phyloP scores from a whole-genome alignment of 2,113 vertebrate genomes.

The Pachyramphus minor region DNA sequence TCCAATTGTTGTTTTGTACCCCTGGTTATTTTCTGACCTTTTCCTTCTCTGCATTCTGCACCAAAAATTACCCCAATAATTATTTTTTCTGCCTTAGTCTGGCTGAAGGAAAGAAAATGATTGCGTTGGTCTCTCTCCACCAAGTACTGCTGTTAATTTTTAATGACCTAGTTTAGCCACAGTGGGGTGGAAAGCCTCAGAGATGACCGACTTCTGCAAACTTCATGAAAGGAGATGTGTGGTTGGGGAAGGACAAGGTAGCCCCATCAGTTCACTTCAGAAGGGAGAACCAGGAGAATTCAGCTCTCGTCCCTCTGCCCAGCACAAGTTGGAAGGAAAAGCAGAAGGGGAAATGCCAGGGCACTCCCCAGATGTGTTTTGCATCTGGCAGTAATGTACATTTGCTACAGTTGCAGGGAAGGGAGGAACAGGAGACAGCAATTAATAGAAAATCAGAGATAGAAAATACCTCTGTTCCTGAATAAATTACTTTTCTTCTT shows the following conservation, averaged over 20 bases:
- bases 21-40: neutral
- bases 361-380: neutral
- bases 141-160: neutral
- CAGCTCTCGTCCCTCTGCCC: neutral
- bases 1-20: neutral
- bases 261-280: fast-evolving
- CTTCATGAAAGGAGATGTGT: neutral
- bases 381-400: neutral
- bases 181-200: neutral
- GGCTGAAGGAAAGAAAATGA: neutral
- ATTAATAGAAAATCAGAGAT: neutral
- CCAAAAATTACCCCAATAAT: neutral
- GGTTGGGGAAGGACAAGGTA: neutral
- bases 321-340: neutral
- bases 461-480: neutral
- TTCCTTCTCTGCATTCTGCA: neutral
- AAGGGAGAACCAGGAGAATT: neutral
- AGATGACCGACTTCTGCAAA: neutral
- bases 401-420: neutral
- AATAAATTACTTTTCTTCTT: neutral
- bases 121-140: neutral
- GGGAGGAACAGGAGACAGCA: neutral
- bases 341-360: neutral
- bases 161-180: neutral
- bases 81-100: neutral